These are phyloP conservation scores for Tortricodes alternella DNA, from an alignment of 2,888 invertebrate species.

Conservation along the genomic window DNA sequence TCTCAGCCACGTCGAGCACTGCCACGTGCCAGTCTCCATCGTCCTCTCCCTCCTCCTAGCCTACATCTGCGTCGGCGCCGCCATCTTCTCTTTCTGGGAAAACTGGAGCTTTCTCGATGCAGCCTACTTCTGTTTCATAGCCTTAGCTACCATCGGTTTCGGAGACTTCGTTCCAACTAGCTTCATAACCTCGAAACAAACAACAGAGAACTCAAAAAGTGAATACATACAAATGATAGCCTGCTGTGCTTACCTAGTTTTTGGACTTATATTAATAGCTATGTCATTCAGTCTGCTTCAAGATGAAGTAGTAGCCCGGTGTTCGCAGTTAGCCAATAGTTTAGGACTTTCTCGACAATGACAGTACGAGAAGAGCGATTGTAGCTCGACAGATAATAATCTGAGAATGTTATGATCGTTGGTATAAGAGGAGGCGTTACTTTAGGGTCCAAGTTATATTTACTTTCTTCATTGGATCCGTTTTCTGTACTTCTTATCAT, in stretches of 20 bases:
- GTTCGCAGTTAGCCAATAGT: slow-evolving; percentile 87
- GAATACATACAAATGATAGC: slow-evolving; percentile 89
- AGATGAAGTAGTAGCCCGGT: slow-evolving; percentile 89
- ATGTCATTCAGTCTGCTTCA: slow-evolving; percentile 93
- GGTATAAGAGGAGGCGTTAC: slow-evolving; percentile 53
- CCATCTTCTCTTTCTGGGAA: slow-evolving; percentile 90
- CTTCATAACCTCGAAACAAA: slow-evolving; percentile 71
- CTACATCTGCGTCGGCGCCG: slow-evolving; percentile 90
- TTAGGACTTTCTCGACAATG: slow-evolving; percentile 86
- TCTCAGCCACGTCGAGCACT: slow-evolving; percentile 64
- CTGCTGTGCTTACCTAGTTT: slow-evolving; percentile 89
- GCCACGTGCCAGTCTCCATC: slow-evolving; percentile 71
- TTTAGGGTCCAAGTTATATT: slow-evolving; percentile 44
- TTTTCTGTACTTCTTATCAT: slow-evolving; percentile 50
- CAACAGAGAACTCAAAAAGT: slow-evolving; percentile 66
- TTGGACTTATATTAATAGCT: slow-evolving; percentile 91
- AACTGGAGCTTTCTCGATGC: slow-evolving; percentile 92
- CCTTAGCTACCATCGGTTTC: slow-evolving; percentile 91
- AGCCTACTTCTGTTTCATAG: slow-evolving; percentile 93
- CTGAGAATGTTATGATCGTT: slow-evolving; percentile 80
- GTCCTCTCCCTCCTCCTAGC: slow-evolving; percentile 87
- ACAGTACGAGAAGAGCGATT: slow-evolving; percentile 79
- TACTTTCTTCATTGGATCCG: slow-evolving; percentile 47
- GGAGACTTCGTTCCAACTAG: slow-evolving; percentile 88
- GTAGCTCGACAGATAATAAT: slow-evolving; percentile 73